These are phyloP conservation scores for Agrochola circellaris DNA, from an alignment of 2,888 invertebrate species.

Conservation along the genomic window DNA sequence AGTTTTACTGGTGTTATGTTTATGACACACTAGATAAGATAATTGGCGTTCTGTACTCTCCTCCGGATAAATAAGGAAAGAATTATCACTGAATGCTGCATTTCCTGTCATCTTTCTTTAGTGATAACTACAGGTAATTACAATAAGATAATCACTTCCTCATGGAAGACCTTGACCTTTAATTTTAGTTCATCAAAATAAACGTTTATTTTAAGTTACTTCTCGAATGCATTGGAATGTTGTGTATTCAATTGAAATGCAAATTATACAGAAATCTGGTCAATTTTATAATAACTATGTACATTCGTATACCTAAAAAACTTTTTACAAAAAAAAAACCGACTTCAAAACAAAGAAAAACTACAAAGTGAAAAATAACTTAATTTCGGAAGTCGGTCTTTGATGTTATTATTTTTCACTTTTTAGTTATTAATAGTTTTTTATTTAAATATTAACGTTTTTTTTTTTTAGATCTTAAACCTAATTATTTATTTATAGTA, in stretches of 20 bases:
- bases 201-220: not conserved
- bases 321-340: too few species aligned
- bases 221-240: not conserved
- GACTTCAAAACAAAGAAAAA: too few species aligned
- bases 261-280: not conserved
- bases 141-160: conserved; percentile 38
- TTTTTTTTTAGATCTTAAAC: too few species aligned
- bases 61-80: conserved; percentile 2
- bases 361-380: too few species aligned
- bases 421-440: too few species aligned
- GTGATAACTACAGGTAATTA: not conserved
- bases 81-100: not conserved
- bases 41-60: too few species aligned
- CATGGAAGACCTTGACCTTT: not conserved
- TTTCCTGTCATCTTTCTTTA: conserved; percentile 25
- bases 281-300: not conserved
- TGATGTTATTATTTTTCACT: too few species aligned
- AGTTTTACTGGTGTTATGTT: too few species aligned
- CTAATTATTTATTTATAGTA: too few species aligned
- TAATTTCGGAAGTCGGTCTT: too few species aligned
- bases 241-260: not conserved
- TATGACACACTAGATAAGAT: too few species aligned
- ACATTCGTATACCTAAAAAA: not conserved
- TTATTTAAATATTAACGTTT: too few species aligned
- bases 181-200: not conserved